A percentile compares a stretch with the other conserved stretches of the same genome.
Evolutionary conservation across 2,888 invertebrate genomes (phyloP).

Genomic region (Danaus chrysippus): DNA sequence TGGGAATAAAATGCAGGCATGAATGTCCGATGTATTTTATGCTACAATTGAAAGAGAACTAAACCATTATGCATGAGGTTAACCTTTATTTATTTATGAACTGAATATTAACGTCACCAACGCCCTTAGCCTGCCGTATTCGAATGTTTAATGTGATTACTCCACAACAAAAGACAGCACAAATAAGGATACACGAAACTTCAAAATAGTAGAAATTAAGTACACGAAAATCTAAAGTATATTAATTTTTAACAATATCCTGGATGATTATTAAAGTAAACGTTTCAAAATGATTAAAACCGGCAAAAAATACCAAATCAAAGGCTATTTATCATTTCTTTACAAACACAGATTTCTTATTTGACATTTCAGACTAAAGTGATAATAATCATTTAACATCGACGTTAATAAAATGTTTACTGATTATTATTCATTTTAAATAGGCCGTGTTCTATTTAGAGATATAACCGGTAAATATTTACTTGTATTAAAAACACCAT

Average conservation of each 20-base stretch:
- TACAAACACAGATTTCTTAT: no score
- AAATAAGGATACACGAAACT: constrained; percentile 10
- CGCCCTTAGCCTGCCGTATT: constrained; percentile 35
- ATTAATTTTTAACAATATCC: constrained; percentile 1
- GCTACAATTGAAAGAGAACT: constrained; percentile 21
- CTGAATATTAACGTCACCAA: constrained; percentile 33
- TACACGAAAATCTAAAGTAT: neutral
- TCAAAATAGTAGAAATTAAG: constrained; percentile 5
- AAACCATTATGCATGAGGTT: constrained; percentile 23
- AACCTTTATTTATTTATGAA: constrained; percentile 34
- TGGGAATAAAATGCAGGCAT: constrained; percentile 15
- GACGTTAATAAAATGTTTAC: neutral
- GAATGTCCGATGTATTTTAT: constrained; percentile 21
- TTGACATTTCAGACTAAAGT: neutral
- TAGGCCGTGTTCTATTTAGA: neutral
- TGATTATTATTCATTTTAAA: neutral
- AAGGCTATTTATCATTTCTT: no score
- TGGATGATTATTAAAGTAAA: neutral
- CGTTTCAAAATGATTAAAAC: neutral
- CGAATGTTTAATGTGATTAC: constrained; percentile 32
- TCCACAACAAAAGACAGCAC: constrained; percentile 30
- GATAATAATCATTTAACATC: neutral
- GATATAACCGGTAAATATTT: constrained; percentile 12
- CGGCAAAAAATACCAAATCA: no score
- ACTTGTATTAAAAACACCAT: constrained; percentile 11